Base-by-base conservation (phyloP, 2,888 invertebrate species). In the Callimorpha dominula region DNA sequence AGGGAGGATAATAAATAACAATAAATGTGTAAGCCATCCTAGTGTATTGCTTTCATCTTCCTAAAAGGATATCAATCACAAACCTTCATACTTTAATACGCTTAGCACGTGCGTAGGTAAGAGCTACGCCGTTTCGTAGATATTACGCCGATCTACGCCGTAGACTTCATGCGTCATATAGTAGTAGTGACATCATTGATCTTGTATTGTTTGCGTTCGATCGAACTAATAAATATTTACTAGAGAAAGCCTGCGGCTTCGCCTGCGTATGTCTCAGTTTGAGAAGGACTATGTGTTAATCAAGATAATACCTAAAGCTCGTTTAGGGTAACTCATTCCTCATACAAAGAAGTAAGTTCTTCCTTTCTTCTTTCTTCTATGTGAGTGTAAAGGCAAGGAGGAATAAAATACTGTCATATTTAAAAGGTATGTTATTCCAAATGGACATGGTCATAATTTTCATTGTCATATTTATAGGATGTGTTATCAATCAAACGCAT, bases 141-240 rank as follows among this genome's bases (percentile, higher is more conserved):
- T 63, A 43, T 80, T n/a, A n/a, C n/a, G n/a, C n/a, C n/a, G n/a
- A n/a, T 72, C 79, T 84, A 83, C 84, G 81, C 0, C 76, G 79
- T 80, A 82, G 80, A 71, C n/a, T 11, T 9, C 8, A 7, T 7
- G 31, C 31, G 43, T 54, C 60, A 60, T 14, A 1, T 31, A 6
- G 31, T 14, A 57, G 57, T 57, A 60, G 12, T 57, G 12, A 9
- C 31, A 60, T 57, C 12, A 6, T 60, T 31, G 20, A 60, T 60
- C 12, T 60, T 60, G 60, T 31, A 60, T 14, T 31, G 14, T 31
- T 31, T 60, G 11, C 12, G 57, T 31, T 31, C 31, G 14, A 31
- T 6, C 14, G 14, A 31, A 14, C 0, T 12, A 14, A 60, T 5
- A 12, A 60, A 31, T 31, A 60, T 31, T 31, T 60, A 14, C 12